A percentile compares a stretch with the other conserved stretches of the same genome.
phyloP scores from a whole-genome alignment of 2,797 vertebrate species.

The Valencia hispanica region DNA sequence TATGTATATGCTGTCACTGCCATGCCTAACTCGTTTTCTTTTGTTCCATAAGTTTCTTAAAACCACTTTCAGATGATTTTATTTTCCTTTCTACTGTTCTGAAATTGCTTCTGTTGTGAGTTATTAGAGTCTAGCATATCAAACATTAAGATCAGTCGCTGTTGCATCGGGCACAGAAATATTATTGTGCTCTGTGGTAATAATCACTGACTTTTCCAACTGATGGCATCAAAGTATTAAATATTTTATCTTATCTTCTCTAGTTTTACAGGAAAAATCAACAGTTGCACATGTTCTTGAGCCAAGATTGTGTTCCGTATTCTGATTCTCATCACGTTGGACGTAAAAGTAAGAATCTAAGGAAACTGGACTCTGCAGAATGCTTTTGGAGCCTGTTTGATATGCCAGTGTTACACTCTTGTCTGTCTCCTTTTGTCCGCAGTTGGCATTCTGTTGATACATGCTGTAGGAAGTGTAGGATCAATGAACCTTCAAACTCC shows the following conservation, averaged over 20 bases:
- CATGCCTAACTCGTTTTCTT: too few species aligned
- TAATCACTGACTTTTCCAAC: neutral
- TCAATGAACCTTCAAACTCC: neutral
- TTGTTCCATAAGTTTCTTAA: too few species aligned
- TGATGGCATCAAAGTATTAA: neutral
- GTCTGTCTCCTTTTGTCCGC: neutral
- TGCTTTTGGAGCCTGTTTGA: neutral
- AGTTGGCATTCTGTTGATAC: neutral
- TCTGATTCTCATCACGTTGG: neutral
- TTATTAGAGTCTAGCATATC: too few species aligned
- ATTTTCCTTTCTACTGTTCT: too few species aligned
- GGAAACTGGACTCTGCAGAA: neutral
- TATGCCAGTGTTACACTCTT: neutral
- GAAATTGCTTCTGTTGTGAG: too few species aligned
- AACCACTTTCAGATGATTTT: too few species aligned
- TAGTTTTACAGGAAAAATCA: neutral
- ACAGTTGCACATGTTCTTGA: neutral
- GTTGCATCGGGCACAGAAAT: neutral
- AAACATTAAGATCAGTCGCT: too few species aligned
- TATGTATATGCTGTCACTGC: too few species aligned
- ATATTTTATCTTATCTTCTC: neutral
- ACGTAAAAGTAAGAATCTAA: neutral
- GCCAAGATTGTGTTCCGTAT: neutral
- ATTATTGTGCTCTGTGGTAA: neutral
- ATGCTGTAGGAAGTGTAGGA: neutral